phyloP scores from a whole-genome alignment of 2,888 invertebrate genomes.

The Tribolium freemani region DNA sequence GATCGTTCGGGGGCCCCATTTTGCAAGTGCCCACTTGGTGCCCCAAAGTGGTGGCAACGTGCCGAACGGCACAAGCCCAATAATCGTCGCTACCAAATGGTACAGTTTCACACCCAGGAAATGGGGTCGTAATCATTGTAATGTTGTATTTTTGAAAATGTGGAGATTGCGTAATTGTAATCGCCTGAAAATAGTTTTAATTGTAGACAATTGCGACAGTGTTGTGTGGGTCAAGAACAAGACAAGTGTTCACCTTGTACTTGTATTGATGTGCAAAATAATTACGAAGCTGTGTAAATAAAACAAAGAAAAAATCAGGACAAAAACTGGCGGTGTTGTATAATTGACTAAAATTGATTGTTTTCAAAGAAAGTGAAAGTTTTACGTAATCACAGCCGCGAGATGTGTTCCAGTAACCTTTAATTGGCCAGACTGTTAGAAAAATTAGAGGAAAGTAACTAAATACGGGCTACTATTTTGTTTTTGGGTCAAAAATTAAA shows the following conservation, averaged over 20 bases:
- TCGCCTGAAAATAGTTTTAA: slow-evolving; percentile 67
- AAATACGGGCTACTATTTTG: too few species aligned
- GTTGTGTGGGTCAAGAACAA: slow-evolving; percentile 16
- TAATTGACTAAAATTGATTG: too few species aligned
- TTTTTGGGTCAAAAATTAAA: too few species aligned
- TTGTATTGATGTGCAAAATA: background rate
- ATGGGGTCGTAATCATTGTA: slow-evolving; percentile 71
- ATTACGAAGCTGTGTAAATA: background rate
- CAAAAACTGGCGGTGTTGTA: background rate
- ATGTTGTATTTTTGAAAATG: slow-evolving; percentile 71
- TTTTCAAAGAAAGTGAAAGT: slow-evolving; percentile 16
- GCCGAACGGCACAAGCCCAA: slow-evolving; percentile 81
- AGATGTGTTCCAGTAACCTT: background rate
- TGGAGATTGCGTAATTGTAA: slow-evolving; percentile 70
- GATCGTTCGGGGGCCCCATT: slow-evolving; percentile 67
- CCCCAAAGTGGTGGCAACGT: slow-evolving; percentile 80
- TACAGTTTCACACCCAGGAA: slow-evolving; percentile 78
- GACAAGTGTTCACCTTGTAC: slow-evolving; percentile 15
- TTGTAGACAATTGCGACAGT: slow-evolving; percentile 4
- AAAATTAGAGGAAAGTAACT: too few species aligned
- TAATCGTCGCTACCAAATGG: slow-evolving; percentile 77
- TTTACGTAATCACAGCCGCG: background rate
- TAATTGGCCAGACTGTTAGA: background rate
- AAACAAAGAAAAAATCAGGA: background rate
- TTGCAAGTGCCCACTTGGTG: slow-evolving; percentile 74